A percentile compares a stretch with the other conserved stretches of the same genome.
These are phyloP conservation scores for Microcebus murinus DNA, from an alignment of 2,113 vertebrate species.

Conservation along the genomic window DNA sequence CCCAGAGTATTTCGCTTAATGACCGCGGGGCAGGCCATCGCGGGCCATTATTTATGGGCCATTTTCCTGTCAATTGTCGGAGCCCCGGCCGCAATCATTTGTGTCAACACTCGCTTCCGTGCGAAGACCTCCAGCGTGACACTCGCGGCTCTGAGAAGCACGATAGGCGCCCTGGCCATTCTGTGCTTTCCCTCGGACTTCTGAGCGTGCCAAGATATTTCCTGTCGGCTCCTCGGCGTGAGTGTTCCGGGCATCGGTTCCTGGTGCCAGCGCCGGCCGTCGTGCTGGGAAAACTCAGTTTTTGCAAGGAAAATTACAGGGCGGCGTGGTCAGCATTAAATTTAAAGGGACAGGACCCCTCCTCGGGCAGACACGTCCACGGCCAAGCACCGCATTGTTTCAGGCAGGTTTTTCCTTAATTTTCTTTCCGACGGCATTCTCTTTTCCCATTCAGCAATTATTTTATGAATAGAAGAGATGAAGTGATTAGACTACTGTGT, in stretches of 20 bases:
- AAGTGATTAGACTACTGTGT: not conserved
- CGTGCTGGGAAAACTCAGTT: constrained; percentile 69
- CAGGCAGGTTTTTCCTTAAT: not conserved
- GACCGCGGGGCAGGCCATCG: constrained; percentile 84
- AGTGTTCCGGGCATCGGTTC: constrained; percentile 60
- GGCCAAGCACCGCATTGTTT: not conserved
- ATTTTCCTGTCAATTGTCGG: constrained; percentile 87
- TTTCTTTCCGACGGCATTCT: not conserved
- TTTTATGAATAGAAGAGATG: constrained; percentile 12
- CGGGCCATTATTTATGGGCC: constrained; percentile 86
- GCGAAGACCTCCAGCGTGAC: constrained; percentile 86
- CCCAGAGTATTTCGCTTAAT: constrained; percentile 86
- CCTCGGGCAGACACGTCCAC: not conserved
- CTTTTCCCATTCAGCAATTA: not conserved
- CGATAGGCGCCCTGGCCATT: constrained; percentile 77
- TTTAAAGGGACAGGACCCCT: constrained; percentile 64
- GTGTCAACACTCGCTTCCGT: constrained; percentile 88
- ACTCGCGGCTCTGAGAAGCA: constrained; percentile 81
- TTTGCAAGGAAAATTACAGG: constrained; percentile 75
- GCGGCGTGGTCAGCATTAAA: constrained; percentile 66
- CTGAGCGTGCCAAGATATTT: constrained; percentile 82
- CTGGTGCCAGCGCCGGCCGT: constrained; percentile 56
- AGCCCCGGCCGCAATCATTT: constrained; percentile 85
- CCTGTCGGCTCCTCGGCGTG: constrained; percentile 79
- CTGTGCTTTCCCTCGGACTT: constrained; percentile 82